Evolutionary conservation across 1,140 invertebrate genomes (phyloP).

Genomic region (Drosophila rhopaloa): DNA sequence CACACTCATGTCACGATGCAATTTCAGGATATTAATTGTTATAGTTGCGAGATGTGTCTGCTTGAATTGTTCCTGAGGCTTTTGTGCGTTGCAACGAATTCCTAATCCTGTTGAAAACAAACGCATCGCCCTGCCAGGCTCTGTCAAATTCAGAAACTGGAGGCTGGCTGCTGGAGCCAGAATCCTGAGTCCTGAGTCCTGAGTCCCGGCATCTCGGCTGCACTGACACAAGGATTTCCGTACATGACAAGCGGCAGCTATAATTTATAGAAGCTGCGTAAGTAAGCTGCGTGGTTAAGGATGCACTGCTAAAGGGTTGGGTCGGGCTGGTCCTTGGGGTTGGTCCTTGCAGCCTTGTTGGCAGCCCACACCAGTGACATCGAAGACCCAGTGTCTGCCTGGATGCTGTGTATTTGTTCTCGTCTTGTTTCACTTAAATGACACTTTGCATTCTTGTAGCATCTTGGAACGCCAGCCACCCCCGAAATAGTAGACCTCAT

Average conservation of each 20-base stretch:
- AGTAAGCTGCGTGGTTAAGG: conserved; percentile 72
- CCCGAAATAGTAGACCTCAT: conserved; percentile 33
- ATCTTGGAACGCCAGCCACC: conserved; percentile 52
- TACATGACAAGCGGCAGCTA: conserved; percentile 83
- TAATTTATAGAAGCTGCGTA: conserved; percentile 81
- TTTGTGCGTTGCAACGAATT: conserved; percentile 77
- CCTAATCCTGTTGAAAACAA: conserved; percentile 82
- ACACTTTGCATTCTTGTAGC: conserved; percentile 82
- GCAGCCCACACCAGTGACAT: conserved; percentile 6
- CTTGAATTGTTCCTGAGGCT: conserved; percentile 81
- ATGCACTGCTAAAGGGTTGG: conserved; percentile 44
- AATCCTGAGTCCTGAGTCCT: conserved; percentile 17
- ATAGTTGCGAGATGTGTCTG: conserved; percentile 82
- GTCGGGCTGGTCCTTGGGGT: conserved; percentile 8
- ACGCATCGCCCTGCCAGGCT: conserved; percentile 65
- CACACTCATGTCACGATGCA: conserved; percentile 53
- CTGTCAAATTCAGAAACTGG: conserved; percentile 61
- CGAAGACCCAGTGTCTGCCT: conserved; percentile 12
- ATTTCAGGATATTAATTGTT: conserved; percentile 81
- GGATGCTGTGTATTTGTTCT: conserved; percentile 71
- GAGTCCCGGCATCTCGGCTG: conserved; percentile 62
- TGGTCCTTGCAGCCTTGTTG: background rate
- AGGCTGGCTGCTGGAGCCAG: background rate
- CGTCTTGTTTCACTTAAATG: conserved; percentile 82
- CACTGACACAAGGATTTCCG: conserved; percentile 83